Evolutionary conservation across 2,888 invertebrate genomes (phyloP), one percentile per base, ranked within the genome.

Genomic region (Malthinus flaveolus): DNA sequence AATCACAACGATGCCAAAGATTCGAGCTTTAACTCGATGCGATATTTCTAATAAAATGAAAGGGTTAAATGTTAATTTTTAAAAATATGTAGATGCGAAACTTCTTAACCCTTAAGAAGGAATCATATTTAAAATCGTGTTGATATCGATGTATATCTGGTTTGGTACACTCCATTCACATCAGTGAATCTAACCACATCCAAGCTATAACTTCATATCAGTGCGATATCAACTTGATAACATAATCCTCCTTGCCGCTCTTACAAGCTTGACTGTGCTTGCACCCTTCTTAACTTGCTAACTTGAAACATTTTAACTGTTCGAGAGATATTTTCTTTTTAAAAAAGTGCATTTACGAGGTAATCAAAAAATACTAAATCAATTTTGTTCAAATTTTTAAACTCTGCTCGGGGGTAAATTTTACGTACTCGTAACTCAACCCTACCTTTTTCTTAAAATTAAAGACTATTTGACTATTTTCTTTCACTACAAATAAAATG

Each of bases 111-210:
- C 62, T 56, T 55, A 59, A 56, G 61, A 47, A 55, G 63, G 65
- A 65, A 69, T 66, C 66, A 64, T 63, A 67, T 66, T 68, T 66
- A 65, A 58, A 66, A 65, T 49, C 49, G 32, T 63, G 68, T 66
- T 63, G 64, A 62, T 66, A 67, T 66, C 66, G 65, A 63, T 68
- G 66, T 67, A 64, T 68, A 66, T 69, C 66, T 32, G 65, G 66
- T 65, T 66, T 66, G 63, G 65, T 66, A 67, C n/a, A n/a, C n/a
- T n/a, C 2, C 65, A 67, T 65, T 73, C 74, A 67, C 75, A 75
- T 75, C 74, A 73, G 69, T 71, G 74, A 75, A 74, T 75, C 75
- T 72, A 73, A 71, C 73, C 75, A 64, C 75, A 75, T 75, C 74
- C 66, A 62, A 65, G 71, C 74, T 66, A 75, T 75, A 75, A 75